Percentiles rank a stretch among this genome's conserved stretches.
Conservation (phyloP, 2,797 vertebrate species). For the Lacerta bilineata region DNA sequence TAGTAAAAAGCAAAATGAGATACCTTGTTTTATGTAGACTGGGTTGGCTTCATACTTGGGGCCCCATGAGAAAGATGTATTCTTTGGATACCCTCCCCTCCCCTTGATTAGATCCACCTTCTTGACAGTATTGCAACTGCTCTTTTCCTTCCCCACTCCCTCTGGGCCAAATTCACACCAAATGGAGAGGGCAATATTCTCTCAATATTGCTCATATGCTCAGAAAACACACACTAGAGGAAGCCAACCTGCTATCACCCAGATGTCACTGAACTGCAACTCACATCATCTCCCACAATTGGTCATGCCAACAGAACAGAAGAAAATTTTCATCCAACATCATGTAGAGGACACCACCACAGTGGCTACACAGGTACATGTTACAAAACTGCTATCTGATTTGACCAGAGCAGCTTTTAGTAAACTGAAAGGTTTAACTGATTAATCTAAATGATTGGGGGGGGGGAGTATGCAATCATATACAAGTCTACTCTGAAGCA, state of each 20-base stretch:
- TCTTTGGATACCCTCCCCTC: neutral
- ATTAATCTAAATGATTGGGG: neutral
- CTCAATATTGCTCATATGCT: neutral
- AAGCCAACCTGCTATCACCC: too few species aligned
- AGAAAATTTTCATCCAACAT: too few species aligned
- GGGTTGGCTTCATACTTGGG: neutral
- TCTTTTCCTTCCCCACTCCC: neutral
- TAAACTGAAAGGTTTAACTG: neutral
- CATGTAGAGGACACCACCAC: too few species aligned
- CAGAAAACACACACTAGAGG: too few species aligned
- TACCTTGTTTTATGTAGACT: too few species aligned
- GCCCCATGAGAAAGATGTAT: neutral
- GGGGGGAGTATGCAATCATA: neutral
- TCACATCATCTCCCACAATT: too few species aligned
- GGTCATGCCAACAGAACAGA: too few species aligned
- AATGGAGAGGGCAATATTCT: neutral
- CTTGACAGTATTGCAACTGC: neutral
- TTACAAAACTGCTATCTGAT: neutral
- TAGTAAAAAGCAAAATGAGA: too few species aligned
- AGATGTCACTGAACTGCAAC: too few species aligned
- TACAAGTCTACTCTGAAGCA: neutral
- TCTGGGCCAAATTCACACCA: neutral
- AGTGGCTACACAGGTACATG: too few species aligned
- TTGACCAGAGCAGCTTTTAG: neutral
- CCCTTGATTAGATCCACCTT: neutral